Conservation (phyloP, 2,888 invertebrate genomes). For the Pimpla rufipes region DNA sequence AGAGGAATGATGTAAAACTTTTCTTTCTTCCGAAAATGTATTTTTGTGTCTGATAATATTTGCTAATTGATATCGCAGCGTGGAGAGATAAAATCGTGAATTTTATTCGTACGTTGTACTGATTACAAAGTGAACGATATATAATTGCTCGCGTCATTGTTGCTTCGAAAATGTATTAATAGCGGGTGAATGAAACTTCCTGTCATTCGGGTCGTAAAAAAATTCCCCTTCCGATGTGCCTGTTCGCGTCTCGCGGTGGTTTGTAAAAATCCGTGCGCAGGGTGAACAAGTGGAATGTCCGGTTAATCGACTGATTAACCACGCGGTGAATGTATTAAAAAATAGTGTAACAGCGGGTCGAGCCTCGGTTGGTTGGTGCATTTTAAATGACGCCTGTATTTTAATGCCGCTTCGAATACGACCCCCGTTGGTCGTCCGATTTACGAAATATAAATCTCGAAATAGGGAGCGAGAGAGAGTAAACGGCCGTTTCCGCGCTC, state of each 20-base stretch:
- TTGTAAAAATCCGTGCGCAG: conserved; percentile 13
- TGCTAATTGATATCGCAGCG: no score
- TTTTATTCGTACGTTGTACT: not conserved
- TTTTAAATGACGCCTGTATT: conserved; percentile 28
- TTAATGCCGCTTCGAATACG: conserved; percentile 38
- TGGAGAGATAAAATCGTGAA: not conserved
- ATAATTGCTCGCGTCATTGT: not conserved
- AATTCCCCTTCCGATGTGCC: not conserved
- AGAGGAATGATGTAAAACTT: no score
- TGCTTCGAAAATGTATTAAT: not conserved
- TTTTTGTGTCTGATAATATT: no score
- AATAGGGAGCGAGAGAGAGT: conserved; percentile 32
- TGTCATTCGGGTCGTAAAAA: not conserved
- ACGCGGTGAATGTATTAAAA: conserved; percentile 40
- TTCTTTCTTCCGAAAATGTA: no score
- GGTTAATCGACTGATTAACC: conserved; percentile 18
- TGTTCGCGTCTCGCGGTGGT: not conserved
- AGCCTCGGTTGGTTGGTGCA: conserved; percentile 16
- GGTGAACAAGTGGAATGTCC: conserved; percentile 46
- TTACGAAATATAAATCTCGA: conserved; percentile 79
- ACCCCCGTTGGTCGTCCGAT: conserved; percentile 68
- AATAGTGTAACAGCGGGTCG: not conserved
- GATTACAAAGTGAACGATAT: not conserved
- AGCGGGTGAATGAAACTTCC: not conserved
- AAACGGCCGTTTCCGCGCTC: conserved; percentile 75